These are phyloP conservation scores for Drosophila sulfurigaster DNA, from an alignment of 1,140 invertebrate species.

Conservation along the genomic window DNA sequence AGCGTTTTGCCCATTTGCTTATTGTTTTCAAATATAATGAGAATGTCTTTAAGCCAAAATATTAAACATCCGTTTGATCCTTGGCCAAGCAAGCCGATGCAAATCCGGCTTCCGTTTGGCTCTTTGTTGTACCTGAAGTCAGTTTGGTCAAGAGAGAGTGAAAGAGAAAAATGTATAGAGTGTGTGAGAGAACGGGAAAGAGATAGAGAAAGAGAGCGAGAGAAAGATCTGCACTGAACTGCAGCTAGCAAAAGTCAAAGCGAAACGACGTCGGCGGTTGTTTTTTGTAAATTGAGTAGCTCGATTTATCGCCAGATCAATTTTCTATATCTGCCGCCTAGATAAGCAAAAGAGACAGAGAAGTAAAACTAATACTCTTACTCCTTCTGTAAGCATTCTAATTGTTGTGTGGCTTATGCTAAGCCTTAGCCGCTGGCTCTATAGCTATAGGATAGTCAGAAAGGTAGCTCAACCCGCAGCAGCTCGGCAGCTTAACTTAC, in stretches of 20 bases:
- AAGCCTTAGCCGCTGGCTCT: conserved; percentile 25
- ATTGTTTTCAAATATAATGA: conserved; percentile 84
- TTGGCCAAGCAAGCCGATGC: conserved; percentile 44
- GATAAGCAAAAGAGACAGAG: conserved; percentile 50
- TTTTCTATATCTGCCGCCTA: conserved; percentile 78
- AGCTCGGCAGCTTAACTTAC: conserved; percentile 71
- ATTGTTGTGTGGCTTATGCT: conserved; percentile 66
- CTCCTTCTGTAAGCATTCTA: conserved; percentile 46
- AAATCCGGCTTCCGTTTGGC: conserved; percentile 80
- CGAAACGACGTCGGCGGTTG: conserved; percentile 59
- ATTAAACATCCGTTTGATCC: conserved; percentile 79
- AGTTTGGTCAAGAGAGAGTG: conserved; percentile 24
- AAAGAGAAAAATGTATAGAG: background rate
- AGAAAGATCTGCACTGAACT: conserved; percentile 1
- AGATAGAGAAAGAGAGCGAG: conserved; percentile 2
- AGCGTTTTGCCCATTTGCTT: conserved; percentile 12
- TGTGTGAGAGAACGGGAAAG: background rate
- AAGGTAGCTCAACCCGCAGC: conserved; percentile 14
- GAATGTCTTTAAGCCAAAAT: conserved; percentile 84
- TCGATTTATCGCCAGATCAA: conserved; percentile 80
- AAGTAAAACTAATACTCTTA: conserved; percentile 29
- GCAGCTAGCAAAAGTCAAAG: conserved; percentile 66
- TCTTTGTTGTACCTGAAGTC: conserved; percentile 74
- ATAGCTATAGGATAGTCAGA: background rate
- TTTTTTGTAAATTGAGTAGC: conserved; percentile 82